Evolutionary conservation across 1,140 invertebrate genomes (phyloP).

Genomic region (Heliothis subflexa): DNA sequence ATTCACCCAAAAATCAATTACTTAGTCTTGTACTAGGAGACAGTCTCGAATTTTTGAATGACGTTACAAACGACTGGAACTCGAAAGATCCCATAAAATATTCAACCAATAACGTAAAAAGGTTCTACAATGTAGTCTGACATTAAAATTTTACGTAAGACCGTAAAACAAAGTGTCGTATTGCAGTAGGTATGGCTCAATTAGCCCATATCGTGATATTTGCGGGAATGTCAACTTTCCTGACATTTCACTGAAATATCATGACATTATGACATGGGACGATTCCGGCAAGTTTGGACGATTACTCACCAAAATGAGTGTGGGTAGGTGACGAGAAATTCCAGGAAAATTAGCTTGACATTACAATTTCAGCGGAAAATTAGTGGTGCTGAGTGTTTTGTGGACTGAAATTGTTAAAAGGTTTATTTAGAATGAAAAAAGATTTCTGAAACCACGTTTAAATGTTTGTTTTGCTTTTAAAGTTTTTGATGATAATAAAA

Average conservation of each 20-base stretch:
- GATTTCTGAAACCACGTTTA: too few relatives aligned
- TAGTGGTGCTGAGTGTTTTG: not conserved
- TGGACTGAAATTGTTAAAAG: not conserved
- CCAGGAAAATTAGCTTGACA: not conserved
- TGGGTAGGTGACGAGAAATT: not conserved
- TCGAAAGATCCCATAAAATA: not conserved
- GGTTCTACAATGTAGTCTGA: not conserved
- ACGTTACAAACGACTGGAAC: too few relatives aligned
- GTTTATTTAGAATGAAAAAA: too few relatives aligned
- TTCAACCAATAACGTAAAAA: not conserved
- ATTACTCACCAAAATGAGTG: constrained; percentile 34
- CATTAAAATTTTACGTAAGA: constrained; percentile 30
- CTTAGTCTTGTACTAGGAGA: too few relatives aligned
- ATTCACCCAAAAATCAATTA: too few relatives aligned
- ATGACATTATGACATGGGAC: constrained; percentile 41
- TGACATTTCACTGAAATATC: constrained; percentile 58
- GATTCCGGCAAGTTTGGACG: not conserved
- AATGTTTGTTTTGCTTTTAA: not conserved
- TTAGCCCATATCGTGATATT: constrained; percentile 32
- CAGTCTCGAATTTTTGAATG: too few relatives aligned
- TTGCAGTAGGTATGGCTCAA: constrained; percentile 16
- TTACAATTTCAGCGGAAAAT: not conserved
- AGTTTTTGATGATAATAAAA: not conserved
- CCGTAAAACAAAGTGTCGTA: constrained; percentile 10
- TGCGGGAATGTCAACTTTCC: constrained; percentile 61